Conservation (phyloP, 2,113 vertebrate genomes). For the Pygoscelis adeliae region DNA sequence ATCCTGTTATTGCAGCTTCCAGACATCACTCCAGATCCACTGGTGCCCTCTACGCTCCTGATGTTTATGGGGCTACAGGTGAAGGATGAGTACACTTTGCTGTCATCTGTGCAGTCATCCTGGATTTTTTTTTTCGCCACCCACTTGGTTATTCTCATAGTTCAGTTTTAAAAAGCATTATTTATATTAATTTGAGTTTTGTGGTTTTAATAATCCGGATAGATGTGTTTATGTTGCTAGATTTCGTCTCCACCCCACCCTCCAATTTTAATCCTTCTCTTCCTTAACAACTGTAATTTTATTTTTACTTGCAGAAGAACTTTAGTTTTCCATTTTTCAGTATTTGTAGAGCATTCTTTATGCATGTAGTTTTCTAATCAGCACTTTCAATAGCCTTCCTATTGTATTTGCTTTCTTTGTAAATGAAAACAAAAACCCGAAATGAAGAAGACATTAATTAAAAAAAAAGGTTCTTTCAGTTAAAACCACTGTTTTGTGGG, state of each 20-base stretch:
- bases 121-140: slow-evolving; percentile 50
- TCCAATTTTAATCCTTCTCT: not conserved
- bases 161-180: slow-evolving; percentile 44
- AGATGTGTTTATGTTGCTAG: slow-evolving; percentile 30
- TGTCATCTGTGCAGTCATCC: slow-evolving; percentile 72
- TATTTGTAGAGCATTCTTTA: slow-evolving; percentile 42
- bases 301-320: slow-evolving; percentile 46
- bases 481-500: not conserved
- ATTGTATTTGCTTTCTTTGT: slow-evolving; percentile 20
- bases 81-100: slow-evolving; percentile 90
- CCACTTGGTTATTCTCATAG: slow-evolving; percentile 54
- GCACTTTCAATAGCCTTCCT: slow-evolving; percentile 10
- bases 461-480: not conserved
- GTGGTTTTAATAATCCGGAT: slow-evolving; percentile 42
- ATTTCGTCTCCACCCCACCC: not conserved
- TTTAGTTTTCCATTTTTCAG: slow-evolving; percentile 31
- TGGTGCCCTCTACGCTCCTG: slow-evolving; percentile 94
- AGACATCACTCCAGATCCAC: slow-evolving; percentile 98
- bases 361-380: slow-evolving; percentile 62
- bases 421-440: slow-evolving; percentile 73
- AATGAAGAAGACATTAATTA: slow-evolving; percentile 53
- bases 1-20: slow-evolving; percentile 93
- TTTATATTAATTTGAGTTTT: slow-evolving; percentile 60
- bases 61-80: slow-evolving; percentile 95
- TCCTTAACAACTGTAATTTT: slow-evolving; percentile 5